Evolutionary conservation across 2,888 invertebrate species (phyloP), one percentile per base, ranked within the genome.

Genomic region (Flexamia atlantica): DNA sequence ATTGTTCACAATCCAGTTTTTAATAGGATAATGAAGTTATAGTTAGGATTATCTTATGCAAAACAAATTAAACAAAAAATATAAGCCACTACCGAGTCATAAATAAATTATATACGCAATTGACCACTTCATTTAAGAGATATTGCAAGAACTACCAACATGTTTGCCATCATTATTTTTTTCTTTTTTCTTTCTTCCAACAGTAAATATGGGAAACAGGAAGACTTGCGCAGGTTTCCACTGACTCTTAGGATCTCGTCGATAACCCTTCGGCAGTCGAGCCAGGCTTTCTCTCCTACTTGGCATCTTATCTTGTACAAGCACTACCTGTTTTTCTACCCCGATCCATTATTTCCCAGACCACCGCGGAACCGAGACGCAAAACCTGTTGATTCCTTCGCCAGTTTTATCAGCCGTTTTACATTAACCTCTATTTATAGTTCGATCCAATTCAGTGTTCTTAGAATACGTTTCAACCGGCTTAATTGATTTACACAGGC

Each of bases 291-390:
- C 64, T 64, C 28, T 12, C 57, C 57, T 23, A 30, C 30, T 28
- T 17, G 64, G 12, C 30, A 30, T 64, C 64, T 64, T 64, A 64
- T 64, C 64, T 64, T 28, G 64, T 14, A 64, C 64, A 64, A 64
- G 64, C 30, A 12, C 64, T 57, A 57, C 57, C 64, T 64, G 64
- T 64, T 53, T 53, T 53, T 64, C 64, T 64, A 64, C 10, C 64
- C 64, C 10, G 64, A 64, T 64, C 64, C 64, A 64, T 64, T 64
- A 64, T 30, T 64, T 14, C 23, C 23, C 17, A 20, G 57, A 57
- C 57, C 57, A 57, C 23, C 57, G 12, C 57, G 46, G 12, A 40
- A 40, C 40, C 40, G 12, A 12, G n/a, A n/a, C n/a, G 36, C 36
- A 12, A 17, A 46, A 46, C 46, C 2, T 17, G 46, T 4, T 12